Percentiles rank a stretch among this genome's conserved stretches.
Conservation (phyloP, 2,113 vertebrate species). For the Epinephelus fuscoguttatus region DNA sequence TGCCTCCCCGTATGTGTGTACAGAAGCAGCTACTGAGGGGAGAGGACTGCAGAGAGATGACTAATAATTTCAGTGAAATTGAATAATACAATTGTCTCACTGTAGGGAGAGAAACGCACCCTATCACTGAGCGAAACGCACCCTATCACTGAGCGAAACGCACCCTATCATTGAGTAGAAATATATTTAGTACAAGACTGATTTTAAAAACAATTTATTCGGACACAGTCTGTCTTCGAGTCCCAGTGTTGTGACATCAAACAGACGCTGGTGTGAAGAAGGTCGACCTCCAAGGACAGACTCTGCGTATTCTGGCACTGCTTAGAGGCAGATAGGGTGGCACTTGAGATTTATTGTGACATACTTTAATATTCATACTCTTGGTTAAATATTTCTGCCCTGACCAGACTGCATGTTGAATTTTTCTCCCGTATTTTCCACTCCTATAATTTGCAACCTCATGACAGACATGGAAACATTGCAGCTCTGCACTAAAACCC, state of each 20-base stretch:
- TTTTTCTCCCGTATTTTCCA: slow-evolving; percentile 13
- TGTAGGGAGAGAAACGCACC: background rate
- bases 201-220: background rate
- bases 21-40: background rate
- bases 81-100: background rate
- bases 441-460: slow-evolving; percentile 22
- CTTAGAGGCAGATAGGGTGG: background rate
- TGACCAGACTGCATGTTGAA: background rate
- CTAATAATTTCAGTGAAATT: slow-evolving; percentile 21
- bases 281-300: slow-evolving; percentile 7
- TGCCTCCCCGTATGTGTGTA: slow-evolving; percentile 7
- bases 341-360: slow-evolving; percentile 17
- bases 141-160: too few relatives aligned
- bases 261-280: slow-evolving; percentile 25
- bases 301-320: background rate
- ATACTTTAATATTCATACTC: slow-evolving; percentile 30
- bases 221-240: background rate
- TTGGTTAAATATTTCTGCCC: slow-evolving; percentile 9
- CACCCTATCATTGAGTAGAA: background rate
- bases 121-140: too few relatives aligned
- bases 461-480: slow-evolving; percentile 13
- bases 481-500: slow-evolving; percentile 1
- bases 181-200: background rate
- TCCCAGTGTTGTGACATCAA: slow-evolving; percentile 5
- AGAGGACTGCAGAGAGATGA: slow-evolving; percentile 2